Conservation (phyloP, 1,140 invertebrate genomes). For the Drosophila sp. region DNA sequence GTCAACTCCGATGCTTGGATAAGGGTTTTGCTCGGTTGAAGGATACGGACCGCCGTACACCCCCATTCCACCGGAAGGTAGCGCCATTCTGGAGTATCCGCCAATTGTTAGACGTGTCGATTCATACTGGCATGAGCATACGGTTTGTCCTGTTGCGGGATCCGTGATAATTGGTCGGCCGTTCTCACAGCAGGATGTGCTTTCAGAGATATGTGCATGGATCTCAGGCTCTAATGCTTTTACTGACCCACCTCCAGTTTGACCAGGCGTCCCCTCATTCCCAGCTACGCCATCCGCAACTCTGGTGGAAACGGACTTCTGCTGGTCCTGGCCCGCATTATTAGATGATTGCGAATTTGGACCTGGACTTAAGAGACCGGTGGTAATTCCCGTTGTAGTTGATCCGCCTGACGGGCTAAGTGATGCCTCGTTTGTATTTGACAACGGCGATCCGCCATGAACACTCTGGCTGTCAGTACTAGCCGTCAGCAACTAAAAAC, state of each 20-base stretch:
- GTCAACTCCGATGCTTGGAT: conserved; percentile 95
- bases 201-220: conserved; percentile 82
- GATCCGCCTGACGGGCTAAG: conserved; percentile 86
- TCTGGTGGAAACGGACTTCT: conserved; percentile 30
- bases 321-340: conserved; percentile 49
- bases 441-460: conserved; percentile 82
- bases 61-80: conserved; percentile 87
- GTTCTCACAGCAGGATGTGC: conserved; percentile 93
- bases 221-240: conserved; percentile 39
- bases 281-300: conserved; percentile 35
- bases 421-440: conserved; percentile 85
- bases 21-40: conserved; percentile 95
- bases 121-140: conserved; percentile 98
- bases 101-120: conserved; percentile 89
- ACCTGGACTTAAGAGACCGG: conserved; percentile 88
- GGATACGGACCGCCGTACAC: conserved; percentile 92
- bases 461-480: conserved; percentile 66
- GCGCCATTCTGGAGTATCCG: conserved; percentile 86
- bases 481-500: conserved; percentile 61
- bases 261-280: conserved; percentile 2
- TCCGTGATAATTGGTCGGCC: conserved; percentile 97
- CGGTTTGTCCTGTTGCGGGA: conserved; percentile 95
- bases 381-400: conserved; percentile 84
- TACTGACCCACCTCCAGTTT: not conserved
- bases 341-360: conserved; percentile 87